A percentile compares a stretch with the other conserved stretches of the same genome.
Conservation (phyloP, 2,797 vertebrate species). For the Poeciliopsis turneri region DNA sequence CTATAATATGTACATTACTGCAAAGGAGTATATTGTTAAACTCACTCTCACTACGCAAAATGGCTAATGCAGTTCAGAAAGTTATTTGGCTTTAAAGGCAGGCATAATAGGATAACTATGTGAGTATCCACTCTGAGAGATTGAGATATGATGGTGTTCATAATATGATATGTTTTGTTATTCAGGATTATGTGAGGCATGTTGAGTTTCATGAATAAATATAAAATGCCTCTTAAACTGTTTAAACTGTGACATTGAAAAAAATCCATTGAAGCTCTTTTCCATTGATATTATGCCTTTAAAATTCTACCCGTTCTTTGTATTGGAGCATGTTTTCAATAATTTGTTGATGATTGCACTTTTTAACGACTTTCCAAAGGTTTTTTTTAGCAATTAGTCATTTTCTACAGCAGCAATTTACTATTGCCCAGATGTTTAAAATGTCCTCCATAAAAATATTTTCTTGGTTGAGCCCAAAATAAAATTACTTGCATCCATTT, state of each 20-base stretch:
- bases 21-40: neutral
- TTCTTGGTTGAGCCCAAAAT: neutral
- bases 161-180: neutral
- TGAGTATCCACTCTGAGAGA: neutral
- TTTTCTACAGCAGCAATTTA: neutral
- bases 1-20: neutral
- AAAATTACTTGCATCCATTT: neutral
- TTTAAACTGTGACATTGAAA: neutral
- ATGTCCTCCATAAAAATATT: neutral
- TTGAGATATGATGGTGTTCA: neutral
- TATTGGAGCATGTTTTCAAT: neutral
- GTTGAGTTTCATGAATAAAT: neutral
- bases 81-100: slow-evolving; percentile 1
- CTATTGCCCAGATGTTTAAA: neutral
- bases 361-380: slow-evolving; percentile 2
- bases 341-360: neutral
- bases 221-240: neutral
- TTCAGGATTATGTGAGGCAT: neutral
- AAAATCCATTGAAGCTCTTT: neutral
- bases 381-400: neutral
- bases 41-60: neutral
- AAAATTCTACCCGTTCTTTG: neutral
- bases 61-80: neutral
- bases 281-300: neutral
- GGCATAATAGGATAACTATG: neutral